Evolutionary conservation across 2,113 vertebrate species (phyloP).

Genomic region (Neodontobutis hainanensis): DNA sequence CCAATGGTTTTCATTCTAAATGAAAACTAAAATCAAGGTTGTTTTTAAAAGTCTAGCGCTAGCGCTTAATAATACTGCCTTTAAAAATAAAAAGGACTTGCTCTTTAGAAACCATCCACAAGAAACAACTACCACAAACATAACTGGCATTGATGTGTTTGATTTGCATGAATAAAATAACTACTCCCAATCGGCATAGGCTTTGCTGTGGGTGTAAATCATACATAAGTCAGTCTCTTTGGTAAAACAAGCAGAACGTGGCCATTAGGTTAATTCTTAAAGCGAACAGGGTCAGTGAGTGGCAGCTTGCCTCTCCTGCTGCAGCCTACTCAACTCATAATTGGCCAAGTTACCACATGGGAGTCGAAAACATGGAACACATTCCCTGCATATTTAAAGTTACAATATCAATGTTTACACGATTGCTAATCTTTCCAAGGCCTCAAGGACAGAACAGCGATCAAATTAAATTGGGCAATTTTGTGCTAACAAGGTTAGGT

Average conservation of each 20-base stretch:
- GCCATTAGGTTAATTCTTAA: slow-evolving; percentile 3
- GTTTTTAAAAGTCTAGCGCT: background rate
- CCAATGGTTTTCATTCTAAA: background rate
- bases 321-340: slow-evolving; percentile 8
- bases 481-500: slow-evolving; percentile 69
- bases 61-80: slow-evolving; percentile 21
- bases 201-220: slow-evolving; percentile 6
- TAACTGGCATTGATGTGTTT: slow-evolving; percentile 5
- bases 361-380: slow-evolving; percentile 34
- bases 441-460: slow-evolving; percentile 67
- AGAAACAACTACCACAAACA: slow-evolving; percentile 4
- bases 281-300: slow-evolving; percentile 20
- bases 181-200: background rate
- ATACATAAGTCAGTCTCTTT: slow-evolving; percentile 1
- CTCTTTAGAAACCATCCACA: slow-evolving; percentile 14
- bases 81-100: slow-evolving; percentile 29
- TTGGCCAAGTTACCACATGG: slow-evolving; percentile 44
- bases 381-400: slow-evolving; percentile 43
- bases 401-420: slow-evolving; percentile 50
- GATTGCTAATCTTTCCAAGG: slow-evolving; percentile 58
- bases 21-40: background rate
- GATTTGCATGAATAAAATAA: slow-evolving; percentile 16
- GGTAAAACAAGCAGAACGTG: background rate
- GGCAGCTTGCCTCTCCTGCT: slow-evolving; percentile 5
- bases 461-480: slow-evolving; percentile 72